Evolutionary conservation across 2,888 invertebrate genomes (phyloP).

Genomic region (Dorcus hopei): DNA sequence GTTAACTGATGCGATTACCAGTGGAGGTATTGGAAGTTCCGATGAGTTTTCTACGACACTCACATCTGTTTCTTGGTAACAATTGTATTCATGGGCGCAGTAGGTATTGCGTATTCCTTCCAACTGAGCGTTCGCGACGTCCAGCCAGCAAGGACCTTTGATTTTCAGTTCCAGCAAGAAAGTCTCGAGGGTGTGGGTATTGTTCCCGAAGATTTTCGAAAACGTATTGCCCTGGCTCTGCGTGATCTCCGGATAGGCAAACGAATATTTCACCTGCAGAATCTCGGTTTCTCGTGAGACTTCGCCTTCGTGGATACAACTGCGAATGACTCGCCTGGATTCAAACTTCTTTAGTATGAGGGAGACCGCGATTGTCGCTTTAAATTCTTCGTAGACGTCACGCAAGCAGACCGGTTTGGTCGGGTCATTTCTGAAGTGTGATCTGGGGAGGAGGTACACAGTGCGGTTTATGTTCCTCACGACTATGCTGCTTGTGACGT

Average conservation of each 20-base stretch:
- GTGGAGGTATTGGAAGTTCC: too few relatives aligned
- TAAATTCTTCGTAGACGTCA: background rate
- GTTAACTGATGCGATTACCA: too few relatives aligned
- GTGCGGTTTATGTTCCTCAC: background rate
- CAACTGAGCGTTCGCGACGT: slow-evolving; percentile 61
- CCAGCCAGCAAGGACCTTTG: slow-evolving; percentile 96
- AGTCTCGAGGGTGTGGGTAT: slow-evolving; percentile 80
- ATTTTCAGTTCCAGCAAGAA: slow-evolving; percentile 86
- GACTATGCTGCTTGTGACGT: background rate
- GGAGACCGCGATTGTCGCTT: background rate
- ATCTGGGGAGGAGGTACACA: background rate
- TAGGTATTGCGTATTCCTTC: too few relatives aligned
- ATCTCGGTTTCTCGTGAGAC: background rate
- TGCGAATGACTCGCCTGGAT: background rate
- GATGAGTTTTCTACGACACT: too few relatives aligned
- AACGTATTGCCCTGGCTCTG: slow-evolving; percentile 55
- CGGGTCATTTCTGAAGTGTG: background rate
- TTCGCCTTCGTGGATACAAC: background rate
- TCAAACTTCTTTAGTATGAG: background rate
- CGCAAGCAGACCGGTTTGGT: background rate
- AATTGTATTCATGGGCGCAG: too few relatives aligned
- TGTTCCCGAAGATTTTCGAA: slow-evolving; percentile 85
- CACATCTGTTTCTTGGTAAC: too few relatives aligned
- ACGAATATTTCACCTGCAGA: background rate
- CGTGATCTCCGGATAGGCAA: background rate